Percentiles rank a stretch among this genome's conserved stretches.
phyloP scores from a whole-genome alignment of 2,113 vertebrate genomes.

The Tricholaema leucomelas region DNA sequence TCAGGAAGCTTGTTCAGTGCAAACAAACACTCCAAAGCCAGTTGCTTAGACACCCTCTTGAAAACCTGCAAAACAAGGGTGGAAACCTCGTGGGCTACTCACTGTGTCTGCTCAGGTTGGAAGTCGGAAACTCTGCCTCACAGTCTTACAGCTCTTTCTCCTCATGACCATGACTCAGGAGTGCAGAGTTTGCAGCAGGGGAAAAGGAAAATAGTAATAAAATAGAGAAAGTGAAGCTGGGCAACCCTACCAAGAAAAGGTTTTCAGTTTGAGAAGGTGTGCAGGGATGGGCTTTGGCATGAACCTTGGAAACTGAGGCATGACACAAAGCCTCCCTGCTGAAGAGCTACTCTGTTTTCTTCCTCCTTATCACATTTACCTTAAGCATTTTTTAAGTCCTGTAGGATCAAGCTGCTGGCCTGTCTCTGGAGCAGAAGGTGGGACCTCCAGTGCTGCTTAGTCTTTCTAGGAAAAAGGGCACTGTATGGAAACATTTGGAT shows the following conservation, averaged over 20 bases:
- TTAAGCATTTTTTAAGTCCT: not conserved
- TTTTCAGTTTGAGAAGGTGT: not conserved
- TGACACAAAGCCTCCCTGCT: not conserved
- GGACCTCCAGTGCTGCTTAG: not conserved
- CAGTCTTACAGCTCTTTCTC: not conserved
- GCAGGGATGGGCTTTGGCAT: not conserved
- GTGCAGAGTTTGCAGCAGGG: not conserved
- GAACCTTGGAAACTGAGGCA: not conserved
- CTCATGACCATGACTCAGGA: constrained; percentile 58
- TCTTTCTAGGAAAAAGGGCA: constrained; percentile 58
- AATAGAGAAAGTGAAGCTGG: not conserved
- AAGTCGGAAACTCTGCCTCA: constrained; percentile 48
- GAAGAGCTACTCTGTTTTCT: not conserved
- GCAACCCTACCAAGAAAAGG: not conserved
- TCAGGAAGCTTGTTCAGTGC: constrained; percentile 35
- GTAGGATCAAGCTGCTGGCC: not conserved
- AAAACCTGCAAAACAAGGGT: constrained; percentile 70
- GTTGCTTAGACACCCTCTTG: constrained; percentile 54
- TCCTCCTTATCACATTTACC: not conserved
- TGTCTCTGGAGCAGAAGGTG: not conserved
- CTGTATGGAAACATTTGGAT: not conserved
- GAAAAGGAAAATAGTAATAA: not conserved
- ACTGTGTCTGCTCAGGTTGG: constrained; percentile 44
- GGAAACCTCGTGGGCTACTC: constrained; percentile 50
- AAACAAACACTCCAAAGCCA: constrained; percentile 32